These are phyloP conservation scores for Epistrophella euchroma DNA, from an alignment of 2,888 invertebrate species.

Conservation along the genomic window DNA sequence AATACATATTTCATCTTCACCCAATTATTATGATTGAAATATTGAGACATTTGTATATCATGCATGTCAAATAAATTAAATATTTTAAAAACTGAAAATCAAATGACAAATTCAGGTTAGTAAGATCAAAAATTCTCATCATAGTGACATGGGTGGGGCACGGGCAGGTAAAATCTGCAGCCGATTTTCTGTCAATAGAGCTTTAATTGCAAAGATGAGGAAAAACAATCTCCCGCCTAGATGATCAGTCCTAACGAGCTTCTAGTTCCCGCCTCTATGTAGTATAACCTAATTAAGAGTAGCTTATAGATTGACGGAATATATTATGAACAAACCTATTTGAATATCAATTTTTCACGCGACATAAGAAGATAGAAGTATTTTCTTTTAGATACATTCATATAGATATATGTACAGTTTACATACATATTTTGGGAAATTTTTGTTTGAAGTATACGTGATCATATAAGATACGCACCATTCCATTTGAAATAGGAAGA, in stretches of 20 bases:
- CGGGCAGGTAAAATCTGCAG: slow-evolving; percentile 1
- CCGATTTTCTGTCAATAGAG: slow-evolving; percentile 16
- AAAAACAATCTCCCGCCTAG: slow-evolving; percentile 19
- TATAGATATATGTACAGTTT: no score
- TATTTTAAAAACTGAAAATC: background rate
- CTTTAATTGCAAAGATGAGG: slow-evolving; percentile 5
- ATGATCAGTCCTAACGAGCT: slow-evolving; percentile 6
- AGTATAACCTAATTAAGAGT: background rate
- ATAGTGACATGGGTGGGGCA: no score
- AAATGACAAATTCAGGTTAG: background rate
- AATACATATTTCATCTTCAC: background rate
- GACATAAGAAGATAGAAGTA: background rate
- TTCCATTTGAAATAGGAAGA: background rate
- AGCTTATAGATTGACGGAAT: no score
- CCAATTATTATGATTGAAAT: background rate
- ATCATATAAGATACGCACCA: no score
- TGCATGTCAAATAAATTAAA: background rate
- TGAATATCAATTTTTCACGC: slow-evolving; percentile 10
- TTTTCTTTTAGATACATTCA: no score
- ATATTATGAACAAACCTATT: background rate
- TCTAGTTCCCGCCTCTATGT: background rate
- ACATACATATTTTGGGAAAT: background rate
- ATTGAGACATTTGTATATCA: slow-evolving; percentile 6
- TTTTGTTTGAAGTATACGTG: background rate
- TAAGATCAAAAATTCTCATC: background rate